Conservation (phyloP, 2,113 vertebrate genomes). For the Gambusia affinis region DNA sequence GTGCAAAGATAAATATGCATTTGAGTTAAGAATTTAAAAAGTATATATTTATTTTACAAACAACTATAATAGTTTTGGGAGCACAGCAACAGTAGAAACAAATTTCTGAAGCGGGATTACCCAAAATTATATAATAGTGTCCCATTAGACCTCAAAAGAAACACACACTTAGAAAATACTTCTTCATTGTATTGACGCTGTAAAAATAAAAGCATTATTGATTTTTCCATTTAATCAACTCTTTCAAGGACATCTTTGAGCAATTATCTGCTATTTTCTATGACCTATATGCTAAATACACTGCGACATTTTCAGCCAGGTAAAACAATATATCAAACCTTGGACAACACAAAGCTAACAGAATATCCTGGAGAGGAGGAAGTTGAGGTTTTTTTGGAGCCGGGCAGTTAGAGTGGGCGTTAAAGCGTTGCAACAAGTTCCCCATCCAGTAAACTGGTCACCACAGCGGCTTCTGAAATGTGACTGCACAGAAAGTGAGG, state of each 20-base stretch:
- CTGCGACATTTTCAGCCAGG: not conserved
- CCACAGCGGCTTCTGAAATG: slow-evolving; percentile 37
- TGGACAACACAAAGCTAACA: slow-evolving; percentile 25
- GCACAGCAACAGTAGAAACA: not conserved
- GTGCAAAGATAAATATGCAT: too few relatives aligned
- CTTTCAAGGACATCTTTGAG: not conserved
- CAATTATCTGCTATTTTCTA: not conserved
- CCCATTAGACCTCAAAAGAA: not conserved
- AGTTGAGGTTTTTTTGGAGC: slow-evolving; percentile 32
- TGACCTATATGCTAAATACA: not conserved
- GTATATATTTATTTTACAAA: not conserved
- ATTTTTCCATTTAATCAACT: not conserved
- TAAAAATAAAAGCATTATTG: not conserved
- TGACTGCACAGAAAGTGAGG: slow-evolving; percentile 37
- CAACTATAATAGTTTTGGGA: not conserved
- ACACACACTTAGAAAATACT: not conserved
- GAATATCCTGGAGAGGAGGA: slow-evolving; percentile 17
- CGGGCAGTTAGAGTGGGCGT: slow-evolving; percentile 30
- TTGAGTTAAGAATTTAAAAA: too few relatives aligned
- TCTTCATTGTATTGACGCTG: not conserved
- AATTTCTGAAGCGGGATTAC: not conserved
- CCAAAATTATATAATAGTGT: not conserved
- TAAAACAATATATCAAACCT: slow-evolving; percentile 14
- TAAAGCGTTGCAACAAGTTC: slow-evolving; percentile 15
- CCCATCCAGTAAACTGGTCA: slow-evolving; percentile 48